Conservation (phyloP, 2,113 vertebrate species). For the Castor canadensis region DNA sequence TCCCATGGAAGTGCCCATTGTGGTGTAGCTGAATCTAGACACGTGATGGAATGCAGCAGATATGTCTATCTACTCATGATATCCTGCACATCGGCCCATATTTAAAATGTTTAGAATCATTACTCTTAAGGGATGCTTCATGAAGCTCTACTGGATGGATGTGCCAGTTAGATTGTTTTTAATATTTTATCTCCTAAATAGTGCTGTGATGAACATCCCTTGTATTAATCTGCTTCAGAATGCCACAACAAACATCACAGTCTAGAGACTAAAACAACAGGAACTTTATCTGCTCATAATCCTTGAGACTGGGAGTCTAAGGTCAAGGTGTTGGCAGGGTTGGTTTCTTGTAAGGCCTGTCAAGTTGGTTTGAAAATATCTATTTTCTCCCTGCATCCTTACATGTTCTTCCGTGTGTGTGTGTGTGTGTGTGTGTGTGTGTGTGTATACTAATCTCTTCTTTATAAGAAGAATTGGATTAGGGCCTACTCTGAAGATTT, state of each 20-base stretch:
- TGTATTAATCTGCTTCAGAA: neutral
- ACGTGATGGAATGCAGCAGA: neutral
- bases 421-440: neutral
- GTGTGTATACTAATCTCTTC: neutral
- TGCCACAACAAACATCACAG: neutral
- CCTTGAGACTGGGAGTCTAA: neutral
- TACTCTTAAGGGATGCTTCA: neutral
- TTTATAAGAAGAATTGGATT: neutral
- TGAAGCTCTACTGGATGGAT: neutral
- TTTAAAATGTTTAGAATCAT: neutral
- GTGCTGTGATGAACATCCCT: neutral
- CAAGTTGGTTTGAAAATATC: neutral
- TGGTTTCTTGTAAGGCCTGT: neutral
- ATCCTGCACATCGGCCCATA: neutral
- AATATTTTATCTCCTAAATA: neutral
- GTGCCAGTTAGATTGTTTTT: neutral
- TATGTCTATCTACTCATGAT: neutral
- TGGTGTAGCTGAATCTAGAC: neutral
- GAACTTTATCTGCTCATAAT: neutral
- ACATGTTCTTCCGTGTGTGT: neutral
- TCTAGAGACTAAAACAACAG: neutral
- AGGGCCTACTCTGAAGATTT: neutral
- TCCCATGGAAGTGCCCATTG: neutral
- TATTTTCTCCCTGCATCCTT: neutral
- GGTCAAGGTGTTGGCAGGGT: neutral